Conservation (phyloP, 2,113 vertebrate genomes). For the Melanerpes aurifrons region DNA sequence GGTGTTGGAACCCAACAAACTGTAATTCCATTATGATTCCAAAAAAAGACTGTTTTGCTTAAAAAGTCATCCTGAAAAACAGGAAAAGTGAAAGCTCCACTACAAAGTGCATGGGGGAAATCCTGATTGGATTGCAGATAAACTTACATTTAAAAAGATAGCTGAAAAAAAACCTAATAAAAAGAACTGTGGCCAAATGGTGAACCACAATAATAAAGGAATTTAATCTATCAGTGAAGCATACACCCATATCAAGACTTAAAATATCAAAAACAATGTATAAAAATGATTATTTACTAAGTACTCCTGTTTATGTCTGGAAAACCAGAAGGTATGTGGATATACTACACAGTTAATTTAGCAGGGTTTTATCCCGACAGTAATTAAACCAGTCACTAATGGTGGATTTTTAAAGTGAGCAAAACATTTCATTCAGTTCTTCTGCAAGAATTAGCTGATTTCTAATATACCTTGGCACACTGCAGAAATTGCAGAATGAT, state of each 20-base stretch:
- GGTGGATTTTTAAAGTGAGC: background rate
- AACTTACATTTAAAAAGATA: background rate
- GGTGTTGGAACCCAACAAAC: background rate
- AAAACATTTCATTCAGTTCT: background rate
- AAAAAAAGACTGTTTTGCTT: background rate
- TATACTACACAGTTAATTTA: background rate
- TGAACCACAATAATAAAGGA: background rate
- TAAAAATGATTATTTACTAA: background rate
- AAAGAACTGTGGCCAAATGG: background rate
- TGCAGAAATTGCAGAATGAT: background rate
- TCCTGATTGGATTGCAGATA: background rate
- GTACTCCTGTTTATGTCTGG: background rate
- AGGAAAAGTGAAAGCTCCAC: background rate
- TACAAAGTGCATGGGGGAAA: background rate
- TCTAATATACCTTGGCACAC: background rate
- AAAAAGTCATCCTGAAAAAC: background rate
- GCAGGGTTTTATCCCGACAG: background rate
- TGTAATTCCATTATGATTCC: background rate
- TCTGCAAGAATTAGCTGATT: background rate
- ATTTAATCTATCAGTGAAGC: background rate
- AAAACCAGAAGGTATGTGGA: background rate
- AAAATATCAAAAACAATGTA: background rate
- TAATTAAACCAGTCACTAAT: background rate
- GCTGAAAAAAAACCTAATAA: background rate
- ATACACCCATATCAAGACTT: background rate